phyloP scores from a whole-genome alignment of 2,797 vertebrate genomes.

The Uromys caudimaculatus region DNA sequence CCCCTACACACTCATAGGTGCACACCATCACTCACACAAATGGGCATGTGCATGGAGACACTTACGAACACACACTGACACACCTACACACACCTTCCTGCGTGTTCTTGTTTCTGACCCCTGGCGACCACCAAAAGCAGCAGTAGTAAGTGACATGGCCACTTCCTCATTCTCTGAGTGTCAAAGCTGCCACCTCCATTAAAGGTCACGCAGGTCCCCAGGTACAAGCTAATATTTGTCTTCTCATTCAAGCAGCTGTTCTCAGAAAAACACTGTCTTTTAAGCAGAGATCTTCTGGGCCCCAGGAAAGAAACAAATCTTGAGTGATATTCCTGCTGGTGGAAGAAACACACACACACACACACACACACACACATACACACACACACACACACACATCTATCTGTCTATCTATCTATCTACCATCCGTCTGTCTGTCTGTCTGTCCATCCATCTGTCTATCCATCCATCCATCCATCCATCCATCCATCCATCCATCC shows the following conservation, averaged over 20 bases:
- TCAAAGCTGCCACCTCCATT: no score
- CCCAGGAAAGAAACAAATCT: neutral
- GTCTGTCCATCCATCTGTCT: no score
- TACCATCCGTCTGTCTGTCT: no score
- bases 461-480: no score
- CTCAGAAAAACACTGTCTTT: neutral
- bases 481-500: no score
- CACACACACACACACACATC: neutral
- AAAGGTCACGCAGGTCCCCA: neutral
- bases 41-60: neutral
- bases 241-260: neutral
- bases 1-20: neutral
- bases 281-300: neutral
- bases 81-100: neutral
- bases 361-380: neutral
- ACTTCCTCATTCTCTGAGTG: neutral
- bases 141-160: no score
- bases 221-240: neutral
- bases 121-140: neutral
- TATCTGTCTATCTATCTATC: neutral
- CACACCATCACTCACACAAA: neutral
- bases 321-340: neutral
- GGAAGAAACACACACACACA: neutral
- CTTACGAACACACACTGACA: neutral
- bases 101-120: neutral